phyloP scores from a whole-genome alignment of 1,140 invertebrate genomes.

The Drosophila eugracilis region DNA sequence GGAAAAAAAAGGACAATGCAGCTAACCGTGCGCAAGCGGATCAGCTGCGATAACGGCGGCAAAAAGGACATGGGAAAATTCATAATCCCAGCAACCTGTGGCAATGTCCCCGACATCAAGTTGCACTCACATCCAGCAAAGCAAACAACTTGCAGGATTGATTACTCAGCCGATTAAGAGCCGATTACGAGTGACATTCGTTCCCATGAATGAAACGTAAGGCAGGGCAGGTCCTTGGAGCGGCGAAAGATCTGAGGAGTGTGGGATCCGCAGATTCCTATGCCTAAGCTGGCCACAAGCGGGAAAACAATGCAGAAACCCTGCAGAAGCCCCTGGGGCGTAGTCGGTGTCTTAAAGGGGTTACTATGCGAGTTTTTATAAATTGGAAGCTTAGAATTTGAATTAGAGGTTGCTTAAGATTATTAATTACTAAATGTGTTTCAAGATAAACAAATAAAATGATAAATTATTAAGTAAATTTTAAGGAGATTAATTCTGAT shows the following conservation, averaged over 20 bases:
- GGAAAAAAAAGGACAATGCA: slow-evolving; percentile 71
- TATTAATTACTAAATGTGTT: too few species aligned
- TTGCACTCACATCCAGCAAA: slow-evolving; percentile 8
- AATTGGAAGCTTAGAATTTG: too few species aligned
- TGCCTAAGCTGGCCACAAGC: slow-evolving; percentile 61
- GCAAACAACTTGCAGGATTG: slow-evolving; percentile 66
- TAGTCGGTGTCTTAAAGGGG: slow-evolving; percentile 1
- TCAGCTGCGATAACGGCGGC: slow-evolving; percentile 76
- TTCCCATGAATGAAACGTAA: slow-evolving; percentile 70
- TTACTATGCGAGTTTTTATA: background rate
- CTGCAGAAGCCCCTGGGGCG: background rate
- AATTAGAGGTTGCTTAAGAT: too few species aligned
- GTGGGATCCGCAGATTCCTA: slow-evolving; percentile 11
- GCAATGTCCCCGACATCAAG: slow-evolving; percentile 60
- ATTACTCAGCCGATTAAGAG: slow-evolving; percentile 75
- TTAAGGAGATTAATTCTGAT: too few species aligned
- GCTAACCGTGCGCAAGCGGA: slow-evolving; percentile 78
- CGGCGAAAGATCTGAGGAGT: slow-evolving; percentile 46
- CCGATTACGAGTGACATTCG: slow-evolving; percentile 65
- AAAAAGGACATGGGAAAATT: slow-evolving; percentile 77
- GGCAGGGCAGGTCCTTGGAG: slow-evolving; percentile 1
- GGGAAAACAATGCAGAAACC: slow-evolving; percentile 34
- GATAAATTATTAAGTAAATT: too few species aligned
- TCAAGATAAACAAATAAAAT: too few species aligned
- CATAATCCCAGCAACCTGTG: slow-evolving; percentile 66